Percentiles rank a stretch among this genome's conserved stretches.
Evolutionary conservation across 2,797 vertebrate genomes (phyloP).

Genomic region (Lagodon rhomboides): DNA sequence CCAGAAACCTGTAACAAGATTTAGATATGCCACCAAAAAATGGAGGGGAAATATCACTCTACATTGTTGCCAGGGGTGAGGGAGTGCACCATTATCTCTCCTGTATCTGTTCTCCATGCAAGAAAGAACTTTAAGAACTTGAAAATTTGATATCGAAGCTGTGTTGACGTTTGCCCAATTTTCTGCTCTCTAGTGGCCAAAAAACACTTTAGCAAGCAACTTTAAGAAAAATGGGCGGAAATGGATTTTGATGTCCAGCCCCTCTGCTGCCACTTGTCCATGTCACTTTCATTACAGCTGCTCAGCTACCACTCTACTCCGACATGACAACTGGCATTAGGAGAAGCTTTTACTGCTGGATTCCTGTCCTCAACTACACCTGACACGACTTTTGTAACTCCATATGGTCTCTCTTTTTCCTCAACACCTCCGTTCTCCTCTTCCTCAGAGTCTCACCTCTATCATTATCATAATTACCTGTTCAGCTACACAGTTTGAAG

Average conservation of each 20-base stretch:
- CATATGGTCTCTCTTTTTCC: neutral
- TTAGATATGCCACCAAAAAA: neutral
- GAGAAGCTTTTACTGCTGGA: slow-evolving; percentile 19
- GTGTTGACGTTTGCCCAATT: neutral
- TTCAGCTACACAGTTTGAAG: slow-evolving; percentile 31
- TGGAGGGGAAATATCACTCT: neutral
- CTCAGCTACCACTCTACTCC: neutral
- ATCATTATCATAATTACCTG: slow-evolving; percentile 47
- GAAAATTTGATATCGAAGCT: neutral
- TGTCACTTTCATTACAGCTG: slow-evolving; percentile 28
- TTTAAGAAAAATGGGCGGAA: slow-evolving; percentile 14
- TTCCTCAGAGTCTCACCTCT: slow-evolving; percentile 26
- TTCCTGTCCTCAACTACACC: neutral
- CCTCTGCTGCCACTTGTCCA: slow-evolving; percentile 9
- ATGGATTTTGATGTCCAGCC: slow-evolving; percentile 18
- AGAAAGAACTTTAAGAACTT: neutral
- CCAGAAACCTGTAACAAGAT: neutral
- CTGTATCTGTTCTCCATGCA: neutral
- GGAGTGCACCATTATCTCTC: no score
- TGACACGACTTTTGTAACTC: neutral
- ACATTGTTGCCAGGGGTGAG: no score
- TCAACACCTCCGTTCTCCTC: neutral
- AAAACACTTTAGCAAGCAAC: slow-evolving; percentile 1
- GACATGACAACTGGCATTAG: slow-evolving; percentile 13
- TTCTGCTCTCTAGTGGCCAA: slow-evolving; percentile 5